A percentile compares a stretch with the other conserved stretches of the same genome.
These are phyloP conservation scores for Drosophila gunungcola DNA, from an alignment of 1,140 invertebrate species.

Conservation along the genomic window DNA sequence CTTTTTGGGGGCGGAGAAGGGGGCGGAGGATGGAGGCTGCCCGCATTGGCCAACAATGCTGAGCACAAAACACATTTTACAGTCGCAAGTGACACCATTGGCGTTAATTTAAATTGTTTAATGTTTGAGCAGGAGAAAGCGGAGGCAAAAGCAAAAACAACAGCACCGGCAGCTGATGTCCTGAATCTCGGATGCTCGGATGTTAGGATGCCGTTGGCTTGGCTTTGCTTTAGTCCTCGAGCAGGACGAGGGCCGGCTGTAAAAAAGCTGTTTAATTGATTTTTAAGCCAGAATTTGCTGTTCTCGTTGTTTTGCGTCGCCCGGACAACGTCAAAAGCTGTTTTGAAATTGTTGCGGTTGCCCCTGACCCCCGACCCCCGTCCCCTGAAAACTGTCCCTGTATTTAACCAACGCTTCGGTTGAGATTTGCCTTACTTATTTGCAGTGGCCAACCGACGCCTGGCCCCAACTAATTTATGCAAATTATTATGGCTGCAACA, in stretches of 20 bases:
- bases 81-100: conserved; percentile 83
- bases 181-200: conserved; percentile 53
- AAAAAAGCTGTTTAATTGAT: conserved; percentile 83
- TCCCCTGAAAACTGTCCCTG: background rate
- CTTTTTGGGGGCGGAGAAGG: background rate
- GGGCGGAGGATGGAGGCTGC: conserved; percentile 17
- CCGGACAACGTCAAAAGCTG: conserved; percentile 81
- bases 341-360: conserved; percentile 78
- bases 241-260: conserved; percentile 34
- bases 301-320: conserved; percentile 64
- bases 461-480: conserved; percentile 77
- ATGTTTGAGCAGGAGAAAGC: conserved; percentile 56
- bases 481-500: conserved; percentile 82
- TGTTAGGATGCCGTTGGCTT: conserved; percentile 46
- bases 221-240: conserved; percentile 41
- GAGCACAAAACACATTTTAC: conserved; percentile 83
- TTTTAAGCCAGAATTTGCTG: conserved; percentile 82
- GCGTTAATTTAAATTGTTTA: conserved; percentile 84
- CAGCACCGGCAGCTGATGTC: conserved; percentile 46
- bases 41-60: conserved; percentile 71
- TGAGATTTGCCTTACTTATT: conserved; percentile 67
- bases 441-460: conserved; percentile 63
- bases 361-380: conserved; percentile 8
- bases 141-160: conserved; percentile 27
- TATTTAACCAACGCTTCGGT: background rate